phyloP scores from a whole-genome alignment of 2,113 vertebrate species.

The Triplophysa siluroides region DNA sequence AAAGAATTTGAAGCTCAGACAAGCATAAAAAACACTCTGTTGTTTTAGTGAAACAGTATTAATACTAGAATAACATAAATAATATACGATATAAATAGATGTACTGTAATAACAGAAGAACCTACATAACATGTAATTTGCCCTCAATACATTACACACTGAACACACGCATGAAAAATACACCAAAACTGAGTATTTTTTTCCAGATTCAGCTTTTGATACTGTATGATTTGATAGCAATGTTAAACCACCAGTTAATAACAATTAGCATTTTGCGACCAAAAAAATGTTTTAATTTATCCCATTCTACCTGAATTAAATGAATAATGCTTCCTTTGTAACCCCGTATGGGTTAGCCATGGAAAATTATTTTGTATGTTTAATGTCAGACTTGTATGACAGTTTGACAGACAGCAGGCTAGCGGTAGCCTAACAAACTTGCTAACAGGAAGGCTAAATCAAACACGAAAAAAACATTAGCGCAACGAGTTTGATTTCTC shows the following conservation, averaged over 20 bases:
- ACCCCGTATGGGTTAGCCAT: background rate
- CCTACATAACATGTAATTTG: background rate
- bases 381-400: background rate
- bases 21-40: background rate
- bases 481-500: background rate
- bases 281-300: background rate
- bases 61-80: background rate
- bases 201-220: too few relatives aligned
- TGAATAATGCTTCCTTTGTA: background rate
- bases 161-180: too few relatives aligned
- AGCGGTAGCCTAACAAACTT: conserved; percentile 17
- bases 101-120: background rate
- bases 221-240: background rate
- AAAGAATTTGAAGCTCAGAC: too few relatives aligned
- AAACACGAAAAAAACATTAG: background rate
- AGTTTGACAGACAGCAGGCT: conserved; percentile 28
- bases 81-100: too few relatives aligned
- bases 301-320: background rate
- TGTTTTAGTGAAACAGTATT: background rate
- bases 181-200: too few relatives aligned
- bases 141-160: background rate
- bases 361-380: background rate
- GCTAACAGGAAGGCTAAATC: conserved; percentile 12
- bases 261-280: background rate
- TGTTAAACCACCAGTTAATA: background rate